These are phyloP conservation scores for Drosophila melanica DNA, from an alignment of 1,140 invertebrate species.

Conservation along the genomic window DNA sequence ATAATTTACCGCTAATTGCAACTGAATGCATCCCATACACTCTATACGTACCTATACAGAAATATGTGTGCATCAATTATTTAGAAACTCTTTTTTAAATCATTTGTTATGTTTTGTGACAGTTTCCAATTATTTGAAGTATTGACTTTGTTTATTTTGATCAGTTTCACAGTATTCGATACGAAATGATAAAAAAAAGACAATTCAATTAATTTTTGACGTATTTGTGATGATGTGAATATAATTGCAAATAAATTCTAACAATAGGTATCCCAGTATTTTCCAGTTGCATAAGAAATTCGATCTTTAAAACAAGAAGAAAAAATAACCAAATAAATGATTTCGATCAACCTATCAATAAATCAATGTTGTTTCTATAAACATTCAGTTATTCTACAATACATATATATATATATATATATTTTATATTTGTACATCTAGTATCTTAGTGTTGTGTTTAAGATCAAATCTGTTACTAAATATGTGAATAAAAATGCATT, in stretches of 20 bases:
- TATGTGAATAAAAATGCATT: conserved; percentile 35
- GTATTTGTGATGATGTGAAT: not conserved
- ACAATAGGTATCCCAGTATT: not conserved
- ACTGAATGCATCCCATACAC: conserved; percentile 21
- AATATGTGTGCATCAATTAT: not conserved
- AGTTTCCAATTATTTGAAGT: too few species aligned
- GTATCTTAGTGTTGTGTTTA: conserved; percentile 45
- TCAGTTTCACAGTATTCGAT: too few species aligned
- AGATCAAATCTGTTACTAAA: conserved; percentile 50
- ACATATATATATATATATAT: conserved; percentile 32
- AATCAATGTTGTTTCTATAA: conserved; percentile 1
- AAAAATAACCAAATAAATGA: not conserved
- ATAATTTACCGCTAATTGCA: conserved; percentile 38
- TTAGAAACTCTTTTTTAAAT: too few species aligned
- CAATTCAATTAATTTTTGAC: not conserved
- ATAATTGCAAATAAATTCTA: not conserved
- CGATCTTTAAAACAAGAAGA: too few species aligned
- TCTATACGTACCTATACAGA: not conserved
- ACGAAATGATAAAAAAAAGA: too few species aligned
- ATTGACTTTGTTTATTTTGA: not conserved
- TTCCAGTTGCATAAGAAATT: not conserved
- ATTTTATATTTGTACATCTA: not conserved
- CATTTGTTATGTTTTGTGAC: too few species aligned
- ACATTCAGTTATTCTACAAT: conserved; percentile 1
- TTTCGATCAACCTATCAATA: too few species aligned